A percentile compares a stretch with the other conserved stretches of the same genome.
These are phyloP conservation scores for Pararge aegeria DNA, from an alignment of 1,140 invertebrate genomes.

Conservation along the genomic window DNA sequence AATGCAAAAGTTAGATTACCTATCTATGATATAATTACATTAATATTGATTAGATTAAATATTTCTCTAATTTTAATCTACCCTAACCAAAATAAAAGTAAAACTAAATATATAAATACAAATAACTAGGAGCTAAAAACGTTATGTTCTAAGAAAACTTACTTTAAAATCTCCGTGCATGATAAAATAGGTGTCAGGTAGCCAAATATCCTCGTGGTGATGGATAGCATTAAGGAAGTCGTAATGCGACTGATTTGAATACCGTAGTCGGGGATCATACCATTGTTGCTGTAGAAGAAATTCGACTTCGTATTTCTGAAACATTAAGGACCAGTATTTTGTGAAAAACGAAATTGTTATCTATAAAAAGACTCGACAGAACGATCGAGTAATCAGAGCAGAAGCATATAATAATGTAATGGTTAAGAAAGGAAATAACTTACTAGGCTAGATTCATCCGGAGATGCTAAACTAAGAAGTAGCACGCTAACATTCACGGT, in stretches of 20 bases:
- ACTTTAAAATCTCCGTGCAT: slow-evolving; percentile 96
- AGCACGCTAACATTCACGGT: slow-evolving; percentile 95
- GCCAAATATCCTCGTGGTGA: slow-evolving; percentile 93
- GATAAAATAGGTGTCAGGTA: slow-evolving; percentile 96
- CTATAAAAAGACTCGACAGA: background rate
- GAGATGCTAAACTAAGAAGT: slow-evolving; percentile 94
- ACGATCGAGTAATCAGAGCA: background rate
- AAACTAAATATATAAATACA: no score
- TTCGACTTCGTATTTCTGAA: slow-evolving; percentile 96
- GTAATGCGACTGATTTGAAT: slow-evolving; percentile 91
- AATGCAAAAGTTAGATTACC: no score
- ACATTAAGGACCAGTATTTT: slow-evolving; percentile 8
- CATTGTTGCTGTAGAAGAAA: slow-evolving; percentile 95
- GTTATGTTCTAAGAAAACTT: slow-evolving; percentile 19
- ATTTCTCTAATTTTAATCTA: no score
- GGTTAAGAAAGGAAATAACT: slow-evolving; percentile 67
- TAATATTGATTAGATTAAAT: no score
- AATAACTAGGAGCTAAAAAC: no score
- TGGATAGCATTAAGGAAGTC: slow-evolving; percentile 94
- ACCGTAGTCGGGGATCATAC: slow-evolving; percentile 92
- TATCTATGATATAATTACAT: no score
- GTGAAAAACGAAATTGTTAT: background rate
- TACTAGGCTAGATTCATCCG: slow-evolving; percentile 97
- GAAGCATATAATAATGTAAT: background rate
- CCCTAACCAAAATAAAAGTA: background rate